A percentile compares a stretch with the other conserved stretches of the same genome.
phyloP scores from a whole-genome alignment of 2,888 invertebrate genomes.

The Euplagia quadripunctaria region DNA sequence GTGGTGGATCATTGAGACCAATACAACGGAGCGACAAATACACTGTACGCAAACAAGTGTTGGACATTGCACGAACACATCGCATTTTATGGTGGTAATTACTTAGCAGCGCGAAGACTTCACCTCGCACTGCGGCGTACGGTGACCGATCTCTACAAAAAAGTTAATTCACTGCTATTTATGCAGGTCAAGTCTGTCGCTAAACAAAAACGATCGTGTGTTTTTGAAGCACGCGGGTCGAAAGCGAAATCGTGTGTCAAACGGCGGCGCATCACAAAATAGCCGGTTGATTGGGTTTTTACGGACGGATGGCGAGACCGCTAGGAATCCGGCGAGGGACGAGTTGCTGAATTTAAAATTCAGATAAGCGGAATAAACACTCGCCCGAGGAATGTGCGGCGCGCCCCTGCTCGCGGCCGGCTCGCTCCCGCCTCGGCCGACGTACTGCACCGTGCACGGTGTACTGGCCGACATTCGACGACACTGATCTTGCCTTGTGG shows the following conservation, averaged over 20 bases:
- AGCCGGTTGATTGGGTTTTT: slow-evolving; percentile 79
- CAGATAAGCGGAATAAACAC: slow-evolving; percentile 84
- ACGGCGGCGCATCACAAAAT: slow-evolving; percentile 72
- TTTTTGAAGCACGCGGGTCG: slow-evolving; percentile 40
- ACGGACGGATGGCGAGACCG: slow-evolving; percentile 77
- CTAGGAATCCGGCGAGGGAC: slow-evolving; percentile 66
- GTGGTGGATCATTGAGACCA: background rate
- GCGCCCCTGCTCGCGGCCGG: slow-evolving; percentile 14
- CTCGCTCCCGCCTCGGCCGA: background rate
- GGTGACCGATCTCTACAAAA: slow-evolving; percentile 4
- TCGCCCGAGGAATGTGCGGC: slow-evolving; percentile 61
- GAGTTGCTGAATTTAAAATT: slow-evolving; percentile 77
- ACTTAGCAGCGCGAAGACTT: background rate
- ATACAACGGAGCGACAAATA: background rate
- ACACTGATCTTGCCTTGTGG: background rate
- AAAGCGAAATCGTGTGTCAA: slow-evolving; percentile 76
- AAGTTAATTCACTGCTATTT: slow-evolving; percentile 2
- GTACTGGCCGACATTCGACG: background rate
- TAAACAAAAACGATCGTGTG: slow-evolving; percentile 18
- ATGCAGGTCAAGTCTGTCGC: slow-evolving; percentile 17
- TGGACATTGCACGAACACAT: background rate
- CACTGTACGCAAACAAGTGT: background rate
- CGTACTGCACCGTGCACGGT: background rate
- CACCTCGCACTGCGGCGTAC: background rate
- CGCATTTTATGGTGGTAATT: slow-evolving; percentile 6